Evolutionary conservation across 2,113 vertebrate genomes (phyloP).

Genomic region (Melanocharis versteri): DNA sequence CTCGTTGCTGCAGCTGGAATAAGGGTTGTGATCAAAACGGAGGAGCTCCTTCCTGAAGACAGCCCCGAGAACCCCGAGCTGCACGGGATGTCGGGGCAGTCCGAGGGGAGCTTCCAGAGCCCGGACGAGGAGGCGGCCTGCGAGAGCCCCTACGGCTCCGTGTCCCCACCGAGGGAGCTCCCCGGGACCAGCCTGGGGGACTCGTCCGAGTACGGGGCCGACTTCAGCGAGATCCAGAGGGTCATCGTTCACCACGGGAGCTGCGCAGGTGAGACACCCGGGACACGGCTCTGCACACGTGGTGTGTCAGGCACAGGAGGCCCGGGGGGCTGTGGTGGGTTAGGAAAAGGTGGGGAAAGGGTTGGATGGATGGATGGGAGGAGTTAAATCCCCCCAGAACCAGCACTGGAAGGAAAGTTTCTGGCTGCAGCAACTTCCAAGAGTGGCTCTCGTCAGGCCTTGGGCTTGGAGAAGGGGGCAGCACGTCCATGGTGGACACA

Average conservation of each 20-base stretch:
- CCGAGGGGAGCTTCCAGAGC: conserved; percentile 59
- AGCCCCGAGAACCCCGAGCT: conserved; percentile 56
- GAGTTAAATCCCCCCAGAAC: neutral
- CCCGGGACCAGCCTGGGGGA: conserved; percentile 43
- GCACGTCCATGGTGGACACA: fast-evolving
- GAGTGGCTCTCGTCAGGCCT: neutral
- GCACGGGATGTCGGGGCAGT: conserved; percentile 51
- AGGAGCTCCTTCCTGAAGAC: conserved; percentile 65
- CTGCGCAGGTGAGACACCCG: neutral
- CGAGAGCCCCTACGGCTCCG: conserved; percentile 52
- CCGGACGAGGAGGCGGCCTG: conserved; percentile 34
- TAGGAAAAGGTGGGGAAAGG: neutral
- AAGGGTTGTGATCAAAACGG: conserved; percentile 65
- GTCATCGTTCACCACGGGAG: conserved; percentile 62
- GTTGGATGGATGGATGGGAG: neutral
- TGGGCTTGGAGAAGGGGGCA: neutral
- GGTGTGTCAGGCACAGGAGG: fast-evolving
- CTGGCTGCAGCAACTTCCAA: neutral
- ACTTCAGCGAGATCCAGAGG: conserved; percentile 61
- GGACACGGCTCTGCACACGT: fast-evolving
- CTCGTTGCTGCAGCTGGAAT: conserved; percentile 50
- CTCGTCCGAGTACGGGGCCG: neutral
- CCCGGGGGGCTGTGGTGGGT: neutral
- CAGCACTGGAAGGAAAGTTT: neutral
- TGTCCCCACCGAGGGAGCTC: neutral